These are phyloP conservation scores for Lytechinus pictus DNA, from an alignment of 35 echinoderm and acorn worm species.

Conservation along the genomic window DNA sequence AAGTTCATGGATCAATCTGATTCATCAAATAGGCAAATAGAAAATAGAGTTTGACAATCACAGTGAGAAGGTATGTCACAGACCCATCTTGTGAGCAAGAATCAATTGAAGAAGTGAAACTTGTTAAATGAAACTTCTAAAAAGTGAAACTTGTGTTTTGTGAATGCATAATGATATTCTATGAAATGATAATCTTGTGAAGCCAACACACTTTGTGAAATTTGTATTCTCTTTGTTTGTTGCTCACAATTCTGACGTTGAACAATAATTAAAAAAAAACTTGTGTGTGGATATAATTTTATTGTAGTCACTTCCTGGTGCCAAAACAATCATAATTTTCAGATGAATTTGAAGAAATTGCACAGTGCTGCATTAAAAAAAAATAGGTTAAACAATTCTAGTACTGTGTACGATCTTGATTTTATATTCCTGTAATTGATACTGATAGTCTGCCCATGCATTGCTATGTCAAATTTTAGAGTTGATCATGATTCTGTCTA, in stretches of 20 bases:
- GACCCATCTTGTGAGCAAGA: neutral
- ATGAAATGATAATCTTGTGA: neutral
- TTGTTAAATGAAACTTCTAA: neutral
- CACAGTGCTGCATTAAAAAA: neutral
- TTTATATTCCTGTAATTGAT: too few species aligned
- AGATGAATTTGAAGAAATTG: neutral
- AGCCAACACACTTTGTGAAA: neutral
- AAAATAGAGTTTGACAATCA: neutral
- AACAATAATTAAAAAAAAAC: too few species aligned
- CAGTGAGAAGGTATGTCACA: neutral
- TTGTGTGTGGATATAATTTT: too few species aligned
- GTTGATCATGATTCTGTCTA: neutral
- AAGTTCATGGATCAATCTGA: neutral
- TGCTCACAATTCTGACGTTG: neutral
- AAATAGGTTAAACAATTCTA: too few species aligned
- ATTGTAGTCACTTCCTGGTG: neutral
- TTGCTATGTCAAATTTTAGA: neutral
- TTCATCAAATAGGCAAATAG: neutral
- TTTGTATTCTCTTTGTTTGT: neutral
- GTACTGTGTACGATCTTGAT: too few species aligned
- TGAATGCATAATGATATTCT: neutral
- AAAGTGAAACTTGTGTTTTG: neutral
- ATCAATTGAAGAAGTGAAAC: neutral
- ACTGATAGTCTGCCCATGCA: too few species aligned
- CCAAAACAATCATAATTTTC: neutral